A percentile compares a stretch with the other conserved stretches of the same genome.
These are phyloP conservation scores for Numenius arquata DNA, from an alignment of 2,113 vertebrate species.

Conservation along the genomic window DNA sequence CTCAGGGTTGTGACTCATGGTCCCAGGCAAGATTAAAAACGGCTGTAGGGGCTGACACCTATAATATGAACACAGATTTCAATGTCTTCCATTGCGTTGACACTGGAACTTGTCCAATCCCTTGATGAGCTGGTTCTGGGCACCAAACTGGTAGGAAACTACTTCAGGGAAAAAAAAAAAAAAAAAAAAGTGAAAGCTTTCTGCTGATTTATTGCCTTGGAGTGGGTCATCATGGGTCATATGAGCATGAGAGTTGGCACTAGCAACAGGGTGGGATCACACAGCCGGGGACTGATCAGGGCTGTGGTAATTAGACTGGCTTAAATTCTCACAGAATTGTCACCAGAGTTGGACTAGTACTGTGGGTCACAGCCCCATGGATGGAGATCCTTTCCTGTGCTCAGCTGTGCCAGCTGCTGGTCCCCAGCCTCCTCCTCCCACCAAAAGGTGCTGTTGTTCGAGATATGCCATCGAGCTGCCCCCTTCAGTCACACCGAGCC, in stretches of 20 bases:
- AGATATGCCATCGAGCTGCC: neutral
- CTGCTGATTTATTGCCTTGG: neutral
- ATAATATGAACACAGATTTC: neutral
- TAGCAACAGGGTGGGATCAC: neutral
- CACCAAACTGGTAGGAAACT: neutral
- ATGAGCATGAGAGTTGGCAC: neutral
- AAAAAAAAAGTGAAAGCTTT: neutral
- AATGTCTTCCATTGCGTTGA: neutral
- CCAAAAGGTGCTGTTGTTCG: rapidly evolving
- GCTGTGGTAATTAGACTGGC: neutral
- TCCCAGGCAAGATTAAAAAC: neutral
- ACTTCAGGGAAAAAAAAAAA: neutral
- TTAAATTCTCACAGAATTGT: neutral
- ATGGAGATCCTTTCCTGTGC: neutral
- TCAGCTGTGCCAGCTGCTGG: neutral
- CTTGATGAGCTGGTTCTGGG: neutral
- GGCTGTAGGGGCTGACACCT: neutral
- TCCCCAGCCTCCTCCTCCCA: neutral
- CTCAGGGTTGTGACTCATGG: neutral
- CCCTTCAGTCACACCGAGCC: neutral
- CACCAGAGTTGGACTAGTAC: neutral
- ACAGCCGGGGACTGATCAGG: too few relatives aligned
- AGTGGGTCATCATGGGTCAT: neutral
- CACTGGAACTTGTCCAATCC: neutral
- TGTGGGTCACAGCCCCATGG: neutral